Conservation (phyloP, 2,888 invertebrate genomes). For the Cantharis rustica region DNA sequence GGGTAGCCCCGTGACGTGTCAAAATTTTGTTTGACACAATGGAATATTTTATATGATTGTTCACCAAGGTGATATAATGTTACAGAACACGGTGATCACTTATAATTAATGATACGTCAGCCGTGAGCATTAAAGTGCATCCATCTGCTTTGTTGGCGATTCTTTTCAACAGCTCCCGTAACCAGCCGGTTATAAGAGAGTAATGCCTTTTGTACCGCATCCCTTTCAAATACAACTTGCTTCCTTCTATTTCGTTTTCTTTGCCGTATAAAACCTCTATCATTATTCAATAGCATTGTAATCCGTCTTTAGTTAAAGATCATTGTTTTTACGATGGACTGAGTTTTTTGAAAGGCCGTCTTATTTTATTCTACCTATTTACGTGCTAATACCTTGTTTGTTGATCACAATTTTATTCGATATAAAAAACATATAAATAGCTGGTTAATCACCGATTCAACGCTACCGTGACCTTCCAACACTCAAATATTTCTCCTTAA, state of each 20-base stretch:
- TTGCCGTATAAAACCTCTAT: constrained; percentile 42
- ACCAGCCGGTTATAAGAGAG: constrained; percentile 45
- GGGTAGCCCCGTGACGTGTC: constrained; percentile 37
- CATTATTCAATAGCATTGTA: constrained; percentile 46
- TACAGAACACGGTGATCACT: constrained; percentile 50
- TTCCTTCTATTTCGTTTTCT: constrained; percentile 47
- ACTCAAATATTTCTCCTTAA: neutral
- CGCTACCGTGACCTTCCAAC: neutral
- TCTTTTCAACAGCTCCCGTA: constrained; percentile 45
- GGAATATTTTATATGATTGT: constrained; percentile 49
- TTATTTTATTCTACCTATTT: constrained; percentile 26
- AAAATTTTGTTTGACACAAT: constrained; percentile 41
- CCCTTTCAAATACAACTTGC: constrained; percentile 48
- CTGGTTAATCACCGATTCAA: neutral
- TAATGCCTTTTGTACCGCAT: constrained; percentile 49
- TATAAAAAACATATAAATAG: neutral
- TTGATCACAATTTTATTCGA: constrained; percentile 5
- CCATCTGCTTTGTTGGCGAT: constrained; percentile 52
- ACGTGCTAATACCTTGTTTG: constrained; percentile 10
- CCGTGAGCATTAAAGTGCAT: constrained; percentile 52
- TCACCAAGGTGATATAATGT: constrained; percentile 48
- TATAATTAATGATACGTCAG: constrained; percentile 55
- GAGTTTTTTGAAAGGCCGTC: constrained; percentile 30
- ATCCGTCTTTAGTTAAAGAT: constrained; percentile 39
- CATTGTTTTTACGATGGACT: constrained; percentile 39